Base-by-base conservation (phyloP, 2,797 vertebrate genomes). In the Sebastes reedi region DNA sequence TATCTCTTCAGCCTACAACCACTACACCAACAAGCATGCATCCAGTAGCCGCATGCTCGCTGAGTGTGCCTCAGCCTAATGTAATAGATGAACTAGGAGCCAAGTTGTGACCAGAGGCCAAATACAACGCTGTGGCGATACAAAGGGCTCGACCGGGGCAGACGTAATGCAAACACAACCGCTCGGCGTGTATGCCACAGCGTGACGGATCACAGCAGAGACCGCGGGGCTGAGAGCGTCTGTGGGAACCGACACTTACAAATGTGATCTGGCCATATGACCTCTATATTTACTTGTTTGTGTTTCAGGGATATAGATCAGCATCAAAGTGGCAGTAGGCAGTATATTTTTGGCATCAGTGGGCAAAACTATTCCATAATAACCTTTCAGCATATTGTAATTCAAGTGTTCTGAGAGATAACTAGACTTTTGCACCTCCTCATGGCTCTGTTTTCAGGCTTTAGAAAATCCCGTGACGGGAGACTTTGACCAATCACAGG, bases 101-200 rank as follows among this genome's bases (percentile, higher is more conserved):
- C 34, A 10, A 76, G 74, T 84, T 85, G 73, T 88, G 69, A 87
- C 74, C 67, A 30, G 70, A 52, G 61, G 88, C 83, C 91, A 87
- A 82, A 90, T 88, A 82, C 89, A 83, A 77, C 30, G 1, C 59
- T 1, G 60, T 27, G 64, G 25, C 74, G 59, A 29, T 24, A 84
- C 84, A 90, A 84, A 88, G 64, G 69, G 29, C 68, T 67, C 5
- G 67, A 52, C 70, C 13, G 14, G 77, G 74, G 64, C 77, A 54
- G 69, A 78, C 70, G 34, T 64, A 16, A 54, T 64, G 77, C 82
- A 85, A 84, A 72, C 80, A 74, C 52, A 81, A 46, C 1, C 3
- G 13, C 75, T 75, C 16, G 18, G 62, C 62, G 59, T 77, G 69
- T 65, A 34, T 7, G 71, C 54, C 60, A 22, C 72, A 83, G 74